These are phyloP conservation scores for Drosophila busckii DNA, from an alignment of 1,140 invertebrate genomes.

Conservation along the genomic window DNA sequence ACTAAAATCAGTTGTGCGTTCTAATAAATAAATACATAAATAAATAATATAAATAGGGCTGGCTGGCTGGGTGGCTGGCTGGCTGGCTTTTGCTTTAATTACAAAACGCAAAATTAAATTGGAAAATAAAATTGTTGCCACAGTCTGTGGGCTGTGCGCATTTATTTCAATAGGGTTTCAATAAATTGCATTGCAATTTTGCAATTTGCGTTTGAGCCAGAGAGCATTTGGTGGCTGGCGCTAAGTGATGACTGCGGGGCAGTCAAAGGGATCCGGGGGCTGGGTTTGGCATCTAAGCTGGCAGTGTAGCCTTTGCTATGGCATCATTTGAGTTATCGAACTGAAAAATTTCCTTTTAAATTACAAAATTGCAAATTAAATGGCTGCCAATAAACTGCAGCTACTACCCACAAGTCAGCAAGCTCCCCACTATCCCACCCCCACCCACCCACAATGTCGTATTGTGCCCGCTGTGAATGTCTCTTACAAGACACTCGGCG, in stretches of 20 bases:
- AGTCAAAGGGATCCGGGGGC: too few species aligned
- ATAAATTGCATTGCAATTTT: slow-evolving; percentile 55
- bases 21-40: slow-evolving; percentile 72
- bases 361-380: slow-evolving; percentile 77
- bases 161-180: slow-evolving; percentile 17
- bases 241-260: too few species aligned
- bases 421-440: neutral
- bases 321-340: slow-evolving; percentile 75
- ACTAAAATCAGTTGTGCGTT: slow-evolving; percentile 70
- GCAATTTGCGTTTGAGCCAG: slow-evolving; percentile 55
- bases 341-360: slow-evolving; percentile 77
- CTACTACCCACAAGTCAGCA: slow-evolving; percentile 20
- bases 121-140: slow-evolving; percentile 66
- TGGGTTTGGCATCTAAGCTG: too few species aligned
- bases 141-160: slow-evolving; percentile 34
- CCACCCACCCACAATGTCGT: neutral
- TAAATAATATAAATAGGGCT: too few species aligned
- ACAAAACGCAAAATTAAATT: slow-evolving; percentile 70
- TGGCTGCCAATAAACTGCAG: slow-evolving; percentile 46
- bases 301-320: slow-evolving; percentile 48
- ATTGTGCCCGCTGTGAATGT: slow-evolving; percentile 13
- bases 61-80: slow-evolving; percentile 1
- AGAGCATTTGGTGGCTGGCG: too few species aligned
- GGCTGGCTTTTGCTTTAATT: slow-evolving; percentile 63
- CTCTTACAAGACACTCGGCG: slow-evolving; percentile 39